Conservation (phyloP, 2,888 invertebrate species). For the Mimumesa dahlbomi region DNA sequence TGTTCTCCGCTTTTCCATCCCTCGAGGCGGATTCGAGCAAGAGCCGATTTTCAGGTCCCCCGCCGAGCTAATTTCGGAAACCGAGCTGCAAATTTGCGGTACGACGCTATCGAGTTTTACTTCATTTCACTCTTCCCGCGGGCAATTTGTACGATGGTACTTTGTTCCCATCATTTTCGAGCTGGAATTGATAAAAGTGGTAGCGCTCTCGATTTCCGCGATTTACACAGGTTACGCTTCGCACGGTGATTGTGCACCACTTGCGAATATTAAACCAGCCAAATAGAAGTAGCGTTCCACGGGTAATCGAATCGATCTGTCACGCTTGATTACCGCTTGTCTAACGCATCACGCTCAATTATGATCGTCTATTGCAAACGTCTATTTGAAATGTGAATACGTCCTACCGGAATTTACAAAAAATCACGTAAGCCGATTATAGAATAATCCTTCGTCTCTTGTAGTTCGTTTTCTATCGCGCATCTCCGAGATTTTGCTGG, state of each 20-base stretch:
- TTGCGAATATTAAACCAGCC: not conserved
- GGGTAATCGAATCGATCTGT: not conserved
- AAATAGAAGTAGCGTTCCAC: not conserved
- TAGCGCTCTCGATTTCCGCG: not conserved
- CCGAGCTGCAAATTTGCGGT: slow-evolving; percentile 64
- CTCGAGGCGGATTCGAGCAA: slow-evolving; percentile 49
- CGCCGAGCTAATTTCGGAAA: slow-evolving; percentile 62
- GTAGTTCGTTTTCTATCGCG: no score
- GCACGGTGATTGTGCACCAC: not conserved
- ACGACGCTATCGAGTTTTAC: slow-evolving; percentile 65
- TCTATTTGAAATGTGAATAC: no score
- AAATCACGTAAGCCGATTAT: no score
- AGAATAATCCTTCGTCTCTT: no score
- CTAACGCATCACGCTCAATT: no score
- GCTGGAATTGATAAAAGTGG: slow-evolving; percentile 26
- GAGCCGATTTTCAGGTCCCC: slow-evolving; percentile 62
- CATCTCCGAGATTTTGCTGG: slow-evolving; percentile 12
- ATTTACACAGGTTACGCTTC: not conserved
- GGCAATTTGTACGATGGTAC: slow-evolving; percentile 42
- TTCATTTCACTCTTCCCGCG: slow-evolving; percentile 50
- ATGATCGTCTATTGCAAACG: no score
- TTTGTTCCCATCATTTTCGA: slow-evolving; percentile 31
- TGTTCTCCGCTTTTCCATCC: slow-evolving; percentile 37
- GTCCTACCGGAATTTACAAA: no score
- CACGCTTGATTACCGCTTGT: no score